Evolutionary conservation across 2,888 invertebrate species (phyloP), one percentile per base, ranked within the genome.

Genomic region (Graphium colonna): DNA sequence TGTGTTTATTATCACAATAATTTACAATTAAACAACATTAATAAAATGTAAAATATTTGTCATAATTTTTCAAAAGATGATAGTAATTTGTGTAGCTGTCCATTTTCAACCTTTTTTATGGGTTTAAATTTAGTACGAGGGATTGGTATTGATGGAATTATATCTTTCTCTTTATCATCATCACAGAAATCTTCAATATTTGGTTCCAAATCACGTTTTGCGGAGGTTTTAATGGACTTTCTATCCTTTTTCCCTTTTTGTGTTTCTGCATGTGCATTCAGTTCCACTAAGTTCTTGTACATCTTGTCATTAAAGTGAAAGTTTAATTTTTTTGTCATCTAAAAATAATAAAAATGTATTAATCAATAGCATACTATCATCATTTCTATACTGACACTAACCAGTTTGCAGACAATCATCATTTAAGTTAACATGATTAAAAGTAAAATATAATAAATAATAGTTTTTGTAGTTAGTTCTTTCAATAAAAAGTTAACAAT

Each of bases 241-340:
- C 64, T 78, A 1, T 73, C 76, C 44, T 70, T 79, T 48, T 12
- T 55, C 16, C 26, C 56, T 71, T 65, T 75, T 81, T 1, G 66
- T 54, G 51, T 69, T 69, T 52, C 73, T 21, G 75, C 57, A 52
- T 62, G 77, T n/a, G 78, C 70, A 73, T 90, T 90, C 26, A 90
- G 60, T 68, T 87, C 88, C 9, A 90, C 78, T 1, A 90, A 69
- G 55, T 90, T 85, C 59, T 77, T 82, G 57, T 85, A 90, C 55
- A 90, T 84, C 65, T 69, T 82, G 44, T 90, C 84, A 60, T 88
- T 85, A 46, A 83, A 81, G 54, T 88, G 88, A 57, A 88, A 90
- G 60, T 90, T 90, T 9, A 90, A 63, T 48, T 77, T 81, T 59
- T 82, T 87, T 39, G 87, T 86, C 33, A 87, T 63, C 89, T 90